Conservation (phyloP, 2,113 vertebrate genomes). For the Lampris megalopsis region DNA sequence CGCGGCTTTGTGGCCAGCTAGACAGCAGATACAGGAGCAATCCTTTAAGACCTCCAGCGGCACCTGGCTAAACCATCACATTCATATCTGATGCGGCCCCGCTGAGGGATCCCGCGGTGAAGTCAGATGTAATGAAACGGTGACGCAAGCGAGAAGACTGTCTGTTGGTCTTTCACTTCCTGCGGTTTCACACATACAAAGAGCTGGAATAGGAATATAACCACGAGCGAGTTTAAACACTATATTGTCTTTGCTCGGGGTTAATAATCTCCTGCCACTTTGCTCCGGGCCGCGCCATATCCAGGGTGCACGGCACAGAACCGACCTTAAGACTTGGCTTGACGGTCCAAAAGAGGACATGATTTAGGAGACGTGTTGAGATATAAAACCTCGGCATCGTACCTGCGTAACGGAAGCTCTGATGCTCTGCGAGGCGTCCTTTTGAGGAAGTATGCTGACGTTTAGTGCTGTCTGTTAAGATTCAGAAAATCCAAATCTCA, state of each 20-base stretch:
- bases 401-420: too few relatives aligned
- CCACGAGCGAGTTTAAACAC: not conserved
- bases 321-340: conserved; percentile 48
- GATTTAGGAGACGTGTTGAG: conserved; percentile 52
- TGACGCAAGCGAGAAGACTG: too few relatives aligned
- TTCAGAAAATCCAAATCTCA: too few relatives aligned
- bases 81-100: not conserved
- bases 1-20: conserved; percentile 26
- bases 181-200: too few relatives aligned
- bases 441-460: too few relatives aligned
- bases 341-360: conserved; percentile 21
- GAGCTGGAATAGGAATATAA: too few relatives aligned
- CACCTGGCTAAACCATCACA: not conserved
- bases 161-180: too few relatives aligned
- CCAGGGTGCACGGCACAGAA: conserved; percentile 11
- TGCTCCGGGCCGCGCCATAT: conserved; percentile 16
- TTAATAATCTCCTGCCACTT: conserved; percentile 42
- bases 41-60: conserved; percentile 36
- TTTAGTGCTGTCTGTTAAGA: too few relatives aligned
- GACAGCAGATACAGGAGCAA: conserved; percentile 16
- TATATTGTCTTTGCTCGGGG: conserved; percentile 4
- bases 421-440: too few relatives aligned
- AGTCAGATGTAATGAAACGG: too few relatives aligned
- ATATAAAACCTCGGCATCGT: conserved; percentile 53
- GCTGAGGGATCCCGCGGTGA: too few relatives aligned